Evolutionary conservation across 2,797 vertebrate species (phyloP).

Genomic region (Premnoplex brunnescens): DNA sequence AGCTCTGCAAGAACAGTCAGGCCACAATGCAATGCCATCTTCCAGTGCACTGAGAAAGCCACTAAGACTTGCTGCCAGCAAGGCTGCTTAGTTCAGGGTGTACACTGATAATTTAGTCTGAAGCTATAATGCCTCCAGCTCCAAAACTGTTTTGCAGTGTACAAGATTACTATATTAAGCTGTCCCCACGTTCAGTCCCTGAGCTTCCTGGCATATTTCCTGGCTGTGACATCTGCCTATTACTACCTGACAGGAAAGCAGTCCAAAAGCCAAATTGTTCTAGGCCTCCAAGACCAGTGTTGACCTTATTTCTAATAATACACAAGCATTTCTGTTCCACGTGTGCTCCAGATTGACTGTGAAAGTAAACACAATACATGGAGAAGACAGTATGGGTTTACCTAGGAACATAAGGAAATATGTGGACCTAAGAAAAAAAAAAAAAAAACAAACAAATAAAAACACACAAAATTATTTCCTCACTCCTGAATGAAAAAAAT

Average conservation of each 20-base stretch:
- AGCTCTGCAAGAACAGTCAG: background rate
- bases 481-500: background rate
- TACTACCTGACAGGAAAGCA: background rate
- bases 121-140: background rate
- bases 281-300: background rate
- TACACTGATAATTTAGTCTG: background rate
- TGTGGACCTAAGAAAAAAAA: rapidly evolving
- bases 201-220: background rate
- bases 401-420: background rate
- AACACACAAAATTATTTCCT: background rate
- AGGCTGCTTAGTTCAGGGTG: background rate
- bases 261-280: background rate
- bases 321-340: background rate
- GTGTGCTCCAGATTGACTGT: background rate
- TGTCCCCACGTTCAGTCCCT: background rate
- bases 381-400: background rate
- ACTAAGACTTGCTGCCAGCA: background rate
- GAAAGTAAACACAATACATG: background rate
- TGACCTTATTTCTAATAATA: background rate
- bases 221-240: background rate
- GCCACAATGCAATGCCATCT: rapidly evolving
- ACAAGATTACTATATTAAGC: background rate
- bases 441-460: too few species aligned
- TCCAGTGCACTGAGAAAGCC: background rate
- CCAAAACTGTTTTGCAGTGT: background rate